Evolutionary conservation across 2,797 vertebrate species (phyloP), one percentile per base, ranked within the genome.

Genomic region (Otolemur crassicaudatus): DNA sequence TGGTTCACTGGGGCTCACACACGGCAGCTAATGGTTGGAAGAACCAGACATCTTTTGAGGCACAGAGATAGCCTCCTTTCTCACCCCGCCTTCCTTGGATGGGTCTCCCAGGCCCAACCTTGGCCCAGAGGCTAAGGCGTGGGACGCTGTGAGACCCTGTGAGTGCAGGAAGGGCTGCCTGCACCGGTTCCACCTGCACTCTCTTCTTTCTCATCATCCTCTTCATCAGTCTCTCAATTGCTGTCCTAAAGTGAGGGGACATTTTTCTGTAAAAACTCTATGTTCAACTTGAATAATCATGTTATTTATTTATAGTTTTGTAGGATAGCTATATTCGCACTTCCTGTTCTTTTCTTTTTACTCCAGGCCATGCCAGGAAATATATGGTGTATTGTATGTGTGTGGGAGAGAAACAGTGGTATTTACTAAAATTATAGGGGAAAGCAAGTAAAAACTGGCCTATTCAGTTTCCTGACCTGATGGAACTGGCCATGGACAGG

Each of bases 271-370:
- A 79, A 69, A 82, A 77, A 29, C 4, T 12, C 12, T 80, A 8
- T 53, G n/a, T 72, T 92, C 34, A 73, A 11, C 79, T 75, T 86
- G 49, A 95, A 87, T 70, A 69, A 75, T 91, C n/a, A 19, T 17
- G 16, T 46, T 58, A 53, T 69, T 69, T 88, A 67, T 40, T 69
- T 34, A 11, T 82, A 89, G n/a, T 86, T 80, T 49, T 27, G 31
- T 37, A 67, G 75, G 77, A 8, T 43, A 53, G 46, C 56, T 37
- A 29, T 65, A n/a, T 31, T 89, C 10, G 77, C 37, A 70, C 60
- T 94, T 92, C 34, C 4, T 75, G 3, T 65, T 96, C 70, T 92
- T 91, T 95, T 63, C 20, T 75, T 83, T 91, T 88, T 46, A 67
- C 40, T 82, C 9, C 10, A 86, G 53, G 22, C 7, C 65, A 95